Percentiles rank a stretch among this genome's conserved stretches.
phyloP scores from a whole-genome alignment of 2,797 vertebrate genomes.

The Gymnocypris eckloni region DNA sequence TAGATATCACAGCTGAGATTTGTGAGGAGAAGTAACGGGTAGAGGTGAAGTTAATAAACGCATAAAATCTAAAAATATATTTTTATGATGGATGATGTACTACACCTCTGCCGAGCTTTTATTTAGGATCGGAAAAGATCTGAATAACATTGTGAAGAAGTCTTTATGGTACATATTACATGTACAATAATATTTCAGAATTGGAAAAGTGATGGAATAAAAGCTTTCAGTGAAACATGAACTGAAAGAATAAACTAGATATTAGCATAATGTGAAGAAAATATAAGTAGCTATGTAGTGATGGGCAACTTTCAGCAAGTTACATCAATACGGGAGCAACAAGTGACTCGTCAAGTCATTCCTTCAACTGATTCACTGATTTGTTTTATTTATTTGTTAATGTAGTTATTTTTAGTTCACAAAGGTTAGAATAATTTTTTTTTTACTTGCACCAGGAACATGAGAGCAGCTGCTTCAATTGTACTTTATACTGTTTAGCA shows the following conservation, averaged over 20 bases:
- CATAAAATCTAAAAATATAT: background rate
- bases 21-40: background rate
- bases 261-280: background rate
- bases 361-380: background rate
- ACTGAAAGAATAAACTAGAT: background rate
- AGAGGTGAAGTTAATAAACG: background rate
- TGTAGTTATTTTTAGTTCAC: too few species aligned
- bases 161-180: background rate
- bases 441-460: background rate
- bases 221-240: background rate
- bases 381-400: background rate
- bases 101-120: background rate
- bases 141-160: background rate
- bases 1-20: constrained; percentile 14
- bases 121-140: background rate
- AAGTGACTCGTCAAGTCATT: background rate
- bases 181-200: background rate
- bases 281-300: background rate
- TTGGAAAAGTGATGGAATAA: background rate
- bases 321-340: background rate
- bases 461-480: background rate
- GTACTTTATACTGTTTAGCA: background rate
- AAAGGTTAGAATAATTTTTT: background rate
- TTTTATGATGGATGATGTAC: background rate
- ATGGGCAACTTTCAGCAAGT: background rate